Base-by-base conservation (phyloP, 1,140 invertebrate genomes). In the Zaprionus camerounensis region DNA sequence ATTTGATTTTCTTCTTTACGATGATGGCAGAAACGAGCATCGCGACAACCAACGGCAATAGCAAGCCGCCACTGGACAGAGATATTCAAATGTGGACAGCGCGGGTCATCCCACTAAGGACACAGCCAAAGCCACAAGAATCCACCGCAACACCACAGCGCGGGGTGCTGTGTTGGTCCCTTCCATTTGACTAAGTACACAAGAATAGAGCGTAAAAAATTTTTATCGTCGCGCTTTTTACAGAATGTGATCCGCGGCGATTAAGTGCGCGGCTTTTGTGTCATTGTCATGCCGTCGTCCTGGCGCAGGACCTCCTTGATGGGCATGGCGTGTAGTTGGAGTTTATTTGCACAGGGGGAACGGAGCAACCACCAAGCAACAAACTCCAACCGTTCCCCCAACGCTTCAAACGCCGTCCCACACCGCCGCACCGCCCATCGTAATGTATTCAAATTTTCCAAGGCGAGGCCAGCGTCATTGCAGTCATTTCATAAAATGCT, bases 231-330 rank as follows among this genome's bases (percentile, higher is more conserved):
- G 87, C 83, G 81, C 81, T 91, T 92, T 92, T 91, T 91, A 91
- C 91, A 80, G 81, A 91, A 92, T 92, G 83, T 92, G 86, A 88
- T 92, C 91, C 86, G 82, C 76, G 91, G 91, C 91, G 91, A 91
- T 92, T 91, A 91, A 91, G 79, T 92, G 91, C 80, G 91, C 84
- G 84, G 84, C 82, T 91, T 92, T 91, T 88, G 86, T 92, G 91
- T 91, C 87, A 91, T 92, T 92, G 81, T 76, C 85, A 90, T 85
- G 86, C 84, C 84, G 74, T 80, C 79, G 82, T 71, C 56, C 78
- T 78, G 73, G 62, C 72, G 72, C 38, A 34, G 64, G 65, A 36
- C 56, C 22, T 55, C 26, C n/a, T 55, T 51, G 46, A 36, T 69
- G 72, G 59, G 31, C 49, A 38, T 55, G 38, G 68, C 51, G 28